phyloP scores from a whole-genome alignment of 1,140 invertebrate genomes.

The Heliconius congener region DNA sequence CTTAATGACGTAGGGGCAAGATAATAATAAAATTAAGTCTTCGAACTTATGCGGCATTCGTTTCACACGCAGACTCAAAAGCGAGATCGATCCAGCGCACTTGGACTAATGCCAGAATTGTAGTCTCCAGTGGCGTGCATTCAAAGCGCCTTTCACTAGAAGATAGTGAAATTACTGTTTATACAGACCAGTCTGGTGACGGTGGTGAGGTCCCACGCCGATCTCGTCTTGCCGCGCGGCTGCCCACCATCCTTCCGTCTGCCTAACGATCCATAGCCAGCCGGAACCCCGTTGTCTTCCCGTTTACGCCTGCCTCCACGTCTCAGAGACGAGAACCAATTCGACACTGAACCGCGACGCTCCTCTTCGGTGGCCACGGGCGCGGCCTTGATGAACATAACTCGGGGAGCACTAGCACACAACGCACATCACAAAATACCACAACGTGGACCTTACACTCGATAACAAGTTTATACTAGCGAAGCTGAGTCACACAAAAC shows the following conservation, averaged over 20 bases:
- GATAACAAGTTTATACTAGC: slow-evolving; percentile 51
- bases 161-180: slow-evolving; percentile 44
- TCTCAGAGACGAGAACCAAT: slow-evolving; percentile 89
- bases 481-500: slow-evolving; percentile 57
- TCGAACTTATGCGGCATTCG: slow-evolving; percentile 56
- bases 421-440: slow-evolving; percentile 68
- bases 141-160: slow-evolving; percentile 47
- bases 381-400: slow-evolving; percentile 80
- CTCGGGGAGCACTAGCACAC: slow-evolving; percentile 62
- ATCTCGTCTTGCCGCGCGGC: slow-evolving; percentile 81
- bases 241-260: slow-evolving; percentile 70
- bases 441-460: slow-evolving; percentile 44
- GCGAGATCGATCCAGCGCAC: slow-evolving; percentile 70
- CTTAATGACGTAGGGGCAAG: slow-evolving; percentile 23
- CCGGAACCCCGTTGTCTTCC: slow-evolving; percentile 63
- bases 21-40: slow-evolving; percentile 28
- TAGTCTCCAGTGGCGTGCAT: slow-evolving; percentile 58
- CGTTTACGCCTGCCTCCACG: slow-evolving; percentile 79
- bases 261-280: slow-evolving; percentile 76
- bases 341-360: slow-evolving; percentile 84
- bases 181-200: slow-evolving; percentile 81
- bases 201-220: slow-evolving; percentile 84
- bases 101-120: slow-evolving; percentile 68
- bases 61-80: slow-evolving; percentile 62
- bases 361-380: slow-evolving; percentile 71